Evolutionary conservation across 2,888 invertebrate genomes (phyloP), one percentile per base, ranked within the genome.

Genomic region (Mechanitis messenoides): DNA sequence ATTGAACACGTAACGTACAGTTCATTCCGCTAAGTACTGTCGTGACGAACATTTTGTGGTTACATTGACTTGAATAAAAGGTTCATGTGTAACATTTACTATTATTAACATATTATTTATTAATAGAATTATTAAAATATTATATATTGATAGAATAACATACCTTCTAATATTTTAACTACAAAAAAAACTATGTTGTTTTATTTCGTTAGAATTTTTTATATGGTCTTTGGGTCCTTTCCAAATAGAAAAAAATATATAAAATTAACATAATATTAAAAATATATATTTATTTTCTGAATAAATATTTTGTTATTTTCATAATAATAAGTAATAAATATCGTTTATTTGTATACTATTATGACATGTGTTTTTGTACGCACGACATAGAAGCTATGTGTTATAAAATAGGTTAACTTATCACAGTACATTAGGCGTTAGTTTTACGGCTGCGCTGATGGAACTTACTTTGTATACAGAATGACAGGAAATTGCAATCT

Each of bases 381-480:
- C 58, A 62, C 65, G 72, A 73, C 71, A 68, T 62, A 66, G 61
- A 59, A 67, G 67, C 74, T 74, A 77, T 77, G 74, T 68, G 64
- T 65, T 66, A 64, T 71, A 74, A 86, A 78, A 82, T 83, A 73
- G 85, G 84, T 78, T 84, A 77, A 81, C 77, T 84, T 85, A 86
- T 85, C 72, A 77, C 80, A 83, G 70, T 71, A 74, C 76, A 78
- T 74, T 75, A 78, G 74, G 75, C 61, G 68, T 20, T 20, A 20
- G 20, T 65, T 69, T 77, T 74, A 78, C 72, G 73, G 71, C 61
- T 57, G 42, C 59, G 66, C 59, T 69, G 67, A 71, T 73, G 72
- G 69, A 70, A 68, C 66, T 67, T 69, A 74, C 73, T 71, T 67
- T 74, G 65, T 69, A 63, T 60, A 54, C 58, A 55, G 61, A 70